phyloP scores from a whole-genome alignment of 2,888 invertebrate genomes.

The Mactromeris polynyma region DNA sequence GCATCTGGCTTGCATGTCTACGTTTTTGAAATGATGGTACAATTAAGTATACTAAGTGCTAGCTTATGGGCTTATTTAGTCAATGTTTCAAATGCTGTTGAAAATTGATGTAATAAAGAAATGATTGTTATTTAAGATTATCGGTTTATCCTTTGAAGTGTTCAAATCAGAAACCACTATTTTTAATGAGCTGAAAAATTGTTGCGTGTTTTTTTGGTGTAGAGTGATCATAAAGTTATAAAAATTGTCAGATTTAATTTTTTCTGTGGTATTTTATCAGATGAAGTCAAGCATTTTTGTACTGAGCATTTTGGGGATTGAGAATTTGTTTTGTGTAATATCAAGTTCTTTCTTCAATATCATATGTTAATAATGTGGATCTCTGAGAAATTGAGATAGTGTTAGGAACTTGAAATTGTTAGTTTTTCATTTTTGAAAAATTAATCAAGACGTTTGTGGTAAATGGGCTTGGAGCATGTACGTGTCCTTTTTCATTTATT shows the following conservation, averaged over 20 bases:
- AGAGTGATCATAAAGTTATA: neutral
- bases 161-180: neutral
- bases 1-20: too few species aligned
- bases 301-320: neutral
- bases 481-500: neutral
- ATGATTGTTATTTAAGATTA: neutral
- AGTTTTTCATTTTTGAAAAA: neutral
- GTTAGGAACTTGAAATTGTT: neutral
- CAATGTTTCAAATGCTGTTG: too few species aligned
- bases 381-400: neutral
- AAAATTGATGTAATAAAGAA: neutral
- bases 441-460: neutral
- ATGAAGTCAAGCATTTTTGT: neutral
- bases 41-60: too few species aligned
- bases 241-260: neutral
- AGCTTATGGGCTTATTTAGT: too few species aligned
- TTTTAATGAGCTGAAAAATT: slow-evolving; percentile 5
- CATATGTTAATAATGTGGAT: too few species aligned
- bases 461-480: neutral
- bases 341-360: too few species aligned
- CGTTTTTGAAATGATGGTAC: too few species aligned
- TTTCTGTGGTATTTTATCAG: neutral
- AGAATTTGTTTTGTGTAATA: neutral
- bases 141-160: neutral
- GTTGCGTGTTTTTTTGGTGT: neutral